phyloP scores from a whole-genome alignment of 2,888 invertebrate species.

The Sisyra nigra region DNA sequence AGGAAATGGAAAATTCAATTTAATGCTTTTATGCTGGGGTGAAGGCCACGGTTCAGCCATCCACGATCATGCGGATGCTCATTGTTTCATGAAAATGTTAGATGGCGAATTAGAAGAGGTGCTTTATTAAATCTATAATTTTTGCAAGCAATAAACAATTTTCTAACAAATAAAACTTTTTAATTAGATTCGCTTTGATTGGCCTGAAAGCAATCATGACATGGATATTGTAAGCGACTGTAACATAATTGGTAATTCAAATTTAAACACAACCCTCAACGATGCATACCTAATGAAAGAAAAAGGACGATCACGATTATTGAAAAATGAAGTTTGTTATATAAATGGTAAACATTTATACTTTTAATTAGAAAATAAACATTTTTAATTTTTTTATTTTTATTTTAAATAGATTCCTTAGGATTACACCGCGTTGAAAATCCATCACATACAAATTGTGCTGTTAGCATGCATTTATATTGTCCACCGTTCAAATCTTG shows the following conservation, averaged over 20 bases:
- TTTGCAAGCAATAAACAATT: neutral
- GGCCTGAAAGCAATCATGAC: slow-evolving; percentile 42
- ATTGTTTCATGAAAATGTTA: slow-evolving; percentile 95
- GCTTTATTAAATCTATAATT: slow-evolving; percentile 26
- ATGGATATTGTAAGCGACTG: slow-evolving; percentile 27
- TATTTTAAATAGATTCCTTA: slow-evolving; percentile 60
- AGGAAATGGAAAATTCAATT: slow-evolving; percentile 94
- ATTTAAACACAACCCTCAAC: slow-evolving; percentile 12
- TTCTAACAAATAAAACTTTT: neutral
- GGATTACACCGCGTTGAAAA: slow-evolving; percentile 96
- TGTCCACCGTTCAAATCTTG: slow-evolving; percentile 85
- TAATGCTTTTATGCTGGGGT: slow-evolving; percentile 97
- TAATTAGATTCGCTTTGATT: slow-evolving; percentile 45
- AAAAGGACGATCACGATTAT: slow-evolving; percentile 44
- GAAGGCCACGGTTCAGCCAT: slow-evolving; percentile 89
- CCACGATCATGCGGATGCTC: slow-evolving; percentile 91
- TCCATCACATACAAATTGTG: slow-evolving; percentile 70
- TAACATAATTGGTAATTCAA: slow-evolving; percentile 1
- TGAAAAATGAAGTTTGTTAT: slow-evolving; percentile 73
- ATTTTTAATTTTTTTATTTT: neutral
- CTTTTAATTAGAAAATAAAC: neutral
- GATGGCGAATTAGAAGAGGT: slow-evolving; percentile 72
- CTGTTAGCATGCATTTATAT: slow-evolving; percentile 89
- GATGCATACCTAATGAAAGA: slow-evolving; percentile 23
- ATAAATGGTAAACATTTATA: slow-evolving; percentile 72